phyloP scores from a whole-genome alignment of 2,113 vertebrate species.

The Zosterops pallidus region DNA sequence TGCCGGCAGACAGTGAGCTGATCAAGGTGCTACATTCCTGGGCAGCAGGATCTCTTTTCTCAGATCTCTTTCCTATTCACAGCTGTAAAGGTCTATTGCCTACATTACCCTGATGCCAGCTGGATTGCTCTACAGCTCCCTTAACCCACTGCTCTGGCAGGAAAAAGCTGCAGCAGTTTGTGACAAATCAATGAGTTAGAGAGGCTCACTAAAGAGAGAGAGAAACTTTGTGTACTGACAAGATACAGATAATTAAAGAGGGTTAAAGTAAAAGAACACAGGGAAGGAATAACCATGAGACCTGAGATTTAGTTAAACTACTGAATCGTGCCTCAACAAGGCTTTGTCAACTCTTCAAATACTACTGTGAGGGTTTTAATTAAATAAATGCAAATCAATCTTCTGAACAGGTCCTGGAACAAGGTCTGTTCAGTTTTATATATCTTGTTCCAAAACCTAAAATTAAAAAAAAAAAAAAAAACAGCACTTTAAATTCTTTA shows the following conservation, averaged over 20 bases:
- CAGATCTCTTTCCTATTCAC: background rate
- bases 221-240: background rate
- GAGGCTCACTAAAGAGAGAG: background rate
- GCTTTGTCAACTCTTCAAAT: background rate
- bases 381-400: background rate
- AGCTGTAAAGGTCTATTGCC: background rate
- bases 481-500: background rate
- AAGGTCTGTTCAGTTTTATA: background rate
- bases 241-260: background rate
- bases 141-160: background rate
- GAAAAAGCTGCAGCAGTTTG: background rate
- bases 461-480: fast-evolving
- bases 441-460: background rate
- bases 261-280: background rate
- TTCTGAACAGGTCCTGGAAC: background rate
- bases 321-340: background rate
- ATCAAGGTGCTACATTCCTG: background rate
- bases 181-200: background rate
- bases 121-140: background rate
- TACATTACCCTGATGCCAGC: background rate
- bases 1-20: background rate
- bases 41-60: background rate
- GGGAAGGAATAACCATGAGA: background rate
- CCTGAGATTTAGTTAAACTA: background rate
- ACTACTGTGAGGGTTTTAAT: background rate